These are phyloP conservation scores for Andrena flavipes DNA, from an alignment of 2,888 invertebrate genomes.

Conservation along the genomic window DNA sequence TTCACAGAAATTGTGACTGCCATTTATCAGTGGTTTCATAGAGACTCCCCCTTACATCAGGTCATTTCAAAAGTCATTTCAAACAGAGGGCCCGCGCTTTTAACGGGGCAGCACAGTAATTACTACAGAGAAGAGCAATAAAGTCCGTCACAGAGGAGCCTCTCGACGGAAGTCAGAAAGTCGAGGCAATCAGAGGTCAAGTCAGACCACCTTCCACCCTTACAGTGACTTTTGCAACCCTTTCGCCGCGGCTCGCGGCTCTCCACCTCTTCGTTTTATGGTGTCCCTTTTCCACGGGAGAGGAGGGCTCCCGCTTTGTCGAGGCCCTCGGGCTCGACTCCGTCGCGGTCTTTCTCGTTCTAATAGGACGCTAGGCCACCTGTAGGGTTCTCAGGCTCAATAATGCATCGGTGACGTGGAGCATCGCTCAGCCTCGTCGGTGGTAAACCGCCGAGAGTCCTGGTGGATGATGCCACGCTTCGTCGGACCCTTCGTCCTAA, in stretches of 20 bases:
- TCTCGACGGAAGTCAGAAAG: conserved; percentile 43
- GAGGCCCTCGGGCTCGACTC: conserved; percentile 55
- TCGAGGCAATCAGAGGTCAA: conserved; percentile 55
- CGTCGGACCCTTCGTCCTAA: conserved; percentile 58
- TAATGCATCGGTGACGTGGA: conserved; percentile 80
- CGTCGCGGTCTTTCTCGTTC: conserved; percentile 68
- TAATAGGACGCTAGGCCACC: conserved; percentile 80
- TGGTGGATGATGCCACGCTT: conserved; percentile 65
- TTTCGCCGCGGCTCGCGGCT: conserved; percentile 29
- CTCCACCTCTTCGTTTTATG: conserved; percentile 45
- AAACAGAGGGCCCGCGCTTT: no score
- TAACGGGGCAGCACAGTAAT: neutral
- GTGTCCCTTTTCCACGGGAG: conserved; percentile 28
- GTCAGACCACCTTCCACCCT: conserved; percentile 34
- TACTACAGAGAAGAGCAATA: neutral
- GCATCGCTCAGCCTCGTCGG: conserved; percentile 72
- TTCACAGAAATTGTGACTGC: neutral
- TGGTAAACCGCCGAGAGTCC: conserved; percentile 70
- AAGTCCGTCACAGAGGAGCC: neutral
- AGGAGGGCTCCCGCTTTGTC: conserved; percentile 38
- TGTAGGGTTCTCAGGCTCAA: conserved; percentile 83
- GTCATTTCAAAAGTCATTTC: no score
- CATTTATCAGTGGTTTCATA: no score
- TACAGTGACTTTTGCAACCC: conserved; percentile 62
- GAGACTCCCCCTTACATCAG: no score